Evolutionary conservation across 2,113 vertebrate genomes (phyloP).

Genomic region (Prinia subflava): DNA sequence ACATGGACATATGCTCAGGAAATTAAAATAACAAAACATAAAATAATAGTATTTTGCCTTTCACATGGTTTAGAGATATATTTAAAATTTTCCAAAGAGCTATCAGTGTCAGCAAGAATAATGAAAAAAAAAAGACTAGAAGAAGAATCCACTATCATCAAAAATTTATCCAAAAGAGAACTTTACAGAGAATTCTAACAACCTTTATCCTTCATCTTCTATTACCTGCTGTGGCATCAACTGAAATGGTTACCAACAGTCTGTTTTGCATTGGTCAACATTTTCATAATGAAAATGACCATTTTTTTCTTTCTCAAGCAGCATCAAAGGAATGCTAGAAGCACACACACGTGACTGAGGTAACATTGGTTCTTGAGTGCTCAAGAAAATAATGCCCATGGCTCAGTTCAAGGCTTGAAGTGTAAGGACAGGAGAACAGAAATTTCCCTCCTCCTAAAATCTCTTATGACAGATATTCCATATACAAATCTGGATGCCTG

Average conservation of each 20-base stretch:
- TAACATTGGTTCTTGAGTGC: neutral
- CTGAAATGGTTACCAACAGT: neutral
- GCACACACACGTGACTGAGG: accelerated
- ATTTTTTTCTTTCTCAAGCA: neutral
- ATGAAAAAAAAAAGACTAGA: neutral
- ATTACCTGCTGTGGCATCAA: neutral
- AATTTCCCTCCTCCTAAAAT: neutral
- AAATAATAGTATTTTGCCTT: neutral
- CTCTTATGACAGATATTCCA: neutral
- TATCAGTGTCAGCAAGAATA: neutral
- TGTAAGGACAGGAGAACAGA: neutral
- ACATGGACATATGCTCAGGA: neutral
- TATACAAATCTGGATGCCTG: neutral
- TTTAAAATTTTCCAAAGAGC: neutral
- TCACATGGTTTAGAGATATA: neutral
- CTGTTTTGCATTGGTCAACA: neutral
- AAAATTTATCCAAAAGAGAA: neutral
- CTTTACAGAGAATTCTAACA: neutral
- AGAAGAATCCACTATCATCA: neutral
- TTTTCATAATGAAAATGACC: neutral
- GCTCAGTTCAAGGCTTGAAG: neutral
- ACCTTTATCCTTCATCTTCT: neutral
- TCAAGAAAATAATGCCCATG: neutral
- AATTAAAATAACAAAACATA: neutral
- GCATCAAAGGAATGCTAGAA: neutral